Evolutionary conservation across 1,140 invertebrate species (phyloP).

Genomic region (Caerostris extrusa): DNA sequence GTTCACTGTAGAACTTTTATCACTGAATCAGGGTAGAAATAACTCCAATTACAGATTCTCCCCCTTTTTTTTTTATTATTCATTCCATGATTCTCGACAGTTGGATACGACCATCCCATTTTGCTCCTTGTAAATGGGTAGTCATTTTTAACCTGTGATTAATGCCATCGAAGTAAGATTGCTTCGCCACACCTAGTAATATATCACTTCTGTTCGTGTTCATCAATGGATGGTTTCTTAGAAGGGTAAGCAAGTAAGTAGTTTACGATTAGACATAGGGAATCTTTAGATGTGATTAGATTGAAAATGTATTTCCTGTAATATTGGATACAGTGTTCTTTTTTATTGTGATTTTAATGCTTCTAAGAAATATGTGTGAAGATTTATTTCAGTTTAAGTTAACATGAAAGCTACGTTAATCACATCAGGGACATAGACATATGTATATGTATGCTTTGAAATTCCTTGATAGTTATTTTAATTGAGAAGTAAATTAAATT

Average conservation of each 20-base stretch:
- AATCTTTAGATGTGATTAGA: background rate
- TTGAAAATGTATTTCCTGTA: background rate
- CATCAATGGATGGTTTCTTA: background rate
- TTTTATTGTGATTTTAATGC: background rate
- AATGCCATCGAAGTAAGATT: slow-evolving; percentile 7
- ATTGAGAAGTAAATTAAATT: too few species aligned
- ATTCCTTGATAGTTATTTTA: too few species aligned
- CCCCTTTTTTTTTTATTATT: background rate
- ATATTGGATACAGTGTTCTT: background rate
- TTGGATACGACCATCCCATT: slow-evolving; percentile 13
- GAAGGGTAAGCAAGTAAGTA: background rate
- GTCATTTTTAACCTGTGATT: slow-evolving; percentile 13
- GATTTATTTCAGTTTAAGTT: background rate
- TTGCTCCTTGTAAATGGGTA: background rate
- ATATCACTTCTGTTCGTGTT: slow-evolving; percentile 20
- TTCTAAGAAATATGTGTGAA: background rate
- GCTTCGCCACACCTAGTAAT: slow-evolving; percentile 1
- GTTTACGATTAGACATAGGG: background rate
- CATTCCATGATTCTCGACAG: background rate
- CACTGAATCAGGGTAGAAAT: background rate
- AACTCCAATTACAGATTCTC: background rate
- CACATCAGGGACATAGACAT: too few species aligned
- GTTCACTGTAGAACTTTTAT: background rate
- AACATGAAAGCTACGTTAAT: too few species aligned
- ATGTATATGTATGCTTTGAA: too few species aligned